Percentiles rank a stretch among this genome's conserved stretches.
phyloP scores from a whole-genome alignment of 1,140 invertebrate species.

The Caenorhabditis remanei region DNA sequence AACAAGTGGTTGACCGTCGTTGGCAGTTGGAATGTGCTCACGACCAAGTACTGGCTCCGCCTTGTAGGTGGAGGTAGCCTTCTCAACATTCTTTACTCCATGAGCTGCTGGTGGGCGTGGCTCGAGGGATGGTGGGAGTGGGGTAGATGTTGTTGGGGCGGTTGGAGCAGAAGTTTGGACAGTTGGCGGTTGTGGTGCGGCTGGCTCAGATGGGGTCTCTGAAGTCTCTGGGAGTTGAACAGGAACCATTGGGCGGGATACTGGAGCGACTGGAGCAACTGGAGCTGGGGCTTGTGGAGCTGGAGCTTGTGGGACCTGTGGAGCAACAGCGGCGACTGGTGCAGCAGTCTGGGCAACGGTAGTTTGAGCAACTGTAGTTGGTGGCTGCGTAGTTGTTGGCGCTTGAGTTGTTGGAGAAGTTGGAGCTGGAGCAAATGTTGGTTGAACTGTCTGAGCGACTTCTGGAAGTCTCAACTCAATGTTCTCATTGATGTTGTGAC shows the following conservation, averaged over 20 bases:
- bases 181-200: not conserved
- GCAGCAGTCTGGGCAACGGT: not conserved
- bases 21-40: conserved; percentile 32
- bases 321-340: too few species aligned
- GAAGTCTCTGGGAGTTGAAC: not conserved
- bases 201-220: too few species aligned
- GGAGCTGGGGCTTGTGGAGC: not conserved
- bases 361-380: not conserved
- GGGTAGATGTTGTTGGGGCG: not conserved
- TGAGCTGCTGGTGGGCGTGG: conserved; percentile 51
- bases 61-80: conserved; percentile 21
- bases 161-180: not conserved
- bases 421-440: conserved; percentile 41
- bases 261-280: not conserved
- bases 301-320: not conserved
- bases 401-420: not conserved
- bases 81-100: conserved; percentile 44
- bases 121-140: conserved; percentile 36
- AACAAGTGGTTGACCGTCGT: conserved; percentile 53
- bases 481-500: conserved; percentile 2
- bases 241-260: not conserved
- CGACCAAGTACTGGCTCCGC: not conserved
- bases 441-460: conserved; percentile 1
- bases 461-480: conserved; percentile 32
- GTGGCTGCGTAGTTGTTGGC: not conserved